Evolutionary conservation across 2,888 invertebrate genomes (phyloP).

Genomic region (Harpalus rufipes): DNA sequence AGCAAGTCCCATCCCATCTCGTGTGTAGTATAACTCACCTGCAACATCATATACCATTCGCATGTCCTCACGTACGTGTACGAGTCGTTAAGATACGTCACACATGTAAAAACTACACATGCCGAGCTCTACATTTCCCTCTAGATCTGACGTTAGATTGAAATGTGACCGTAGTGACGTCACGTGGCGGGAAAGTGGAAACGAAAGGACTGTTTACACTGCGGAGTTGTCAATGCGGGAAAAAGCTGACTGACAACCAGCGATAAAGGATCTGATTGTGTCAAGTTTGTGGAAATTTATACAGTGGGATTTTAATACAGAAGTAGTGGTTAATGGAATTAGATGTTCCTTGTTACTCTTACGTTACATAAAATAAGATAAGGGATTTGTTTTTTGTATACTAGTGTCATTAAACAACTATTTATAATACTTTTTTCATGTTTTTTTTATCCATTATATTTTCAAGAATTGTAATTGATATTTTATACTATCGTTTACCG

Average conservation of each 20-base stretch:
- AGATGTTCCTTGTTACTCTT: neutral
- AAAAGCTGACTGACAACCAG: constrained; percentile 9
- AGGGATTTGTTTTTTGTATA: too few relatives aligned
- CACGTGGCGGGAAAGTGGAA: constrained; percentile 38
- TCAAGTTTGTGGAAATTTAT: constrained; percentile 17
- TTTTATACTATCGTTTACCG: too few relatives aligned
- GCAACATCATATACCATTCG: constrained; percentile 19
- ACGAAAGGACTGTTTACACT: constrained; percentile 35
- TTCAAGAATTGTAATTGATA: too few relatives aligned
- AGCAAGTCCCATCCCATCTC: constrained; percentile 22
- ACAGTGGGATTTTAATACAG: neutral
- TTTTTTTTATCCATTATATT: too few relatives aligned
- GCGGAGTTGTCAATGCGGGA: constrained; percentile 17
- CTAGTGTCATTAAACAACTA: too few relatives aligned
- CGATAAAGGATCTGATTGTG: neutral
- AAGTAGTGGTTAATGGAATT: neutral
- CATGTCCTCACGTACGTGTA: constrained; percentile 34
- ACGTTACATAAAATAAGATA: too few relatives aligned
- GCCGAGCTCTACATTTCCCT: constrained; percentile 35
- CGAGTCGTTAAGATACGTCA: constrained; percentile 36
- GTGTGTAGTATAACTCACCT: neutral
- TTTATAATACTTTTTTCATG: too few relatives aligned
- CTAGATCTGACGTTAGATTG: constrained; percentile 55
- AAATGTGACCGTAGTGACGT: constrained; percentile 54
- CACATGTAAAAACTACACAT: constrained; percentile 34